Evolutionary conservation across 2,797 vertebrate species (phyloP).

Genomic region (Eulemur rubriventer): DNA sequence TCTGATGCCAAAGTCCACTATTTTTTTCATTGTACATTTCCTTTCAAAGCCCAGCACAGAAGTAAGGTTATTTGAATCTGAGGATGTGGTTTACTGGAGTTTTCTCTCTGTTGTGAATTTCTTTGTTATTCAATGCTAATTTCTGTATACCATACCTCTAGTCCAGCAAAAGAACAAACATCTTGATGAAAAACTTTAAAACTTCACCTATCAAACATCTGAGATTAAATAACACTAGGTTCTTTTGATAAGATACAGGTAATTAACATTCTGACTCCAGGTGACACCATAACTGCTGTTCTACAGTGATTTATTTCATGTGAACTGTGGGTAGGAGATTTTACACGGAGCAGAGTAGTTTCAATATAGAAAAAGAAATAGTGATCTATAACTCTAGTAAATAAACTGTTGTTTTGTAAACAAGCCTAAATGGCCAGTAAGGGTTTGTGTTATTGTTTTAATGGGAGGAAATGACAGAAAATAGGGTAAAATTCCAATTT

Average conservation of each 20-base stretch:
- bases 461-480: constrained; percentile 37
- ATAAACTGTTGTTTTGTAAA: constrained; percentile 20
- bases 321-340: not conserved
- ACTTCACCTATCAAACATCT: not conserved
- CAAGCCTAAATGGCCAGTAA: not conserved
- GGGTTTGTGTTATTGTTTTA: constrained; percentile 57
- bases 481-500: constrained; percentile 42
- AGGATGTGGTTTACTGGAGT: not conserved
- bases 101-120: constrained; percentile 40
- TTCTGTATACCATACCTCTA: not conserved
- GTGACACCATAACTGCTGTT: not conserved
- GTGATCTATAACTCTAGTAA: not conserved
- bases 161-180: not conserved
- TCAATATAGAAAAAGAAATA: not conserved
- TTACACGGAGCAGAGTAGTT: not conserved
- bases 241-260: not conserved
- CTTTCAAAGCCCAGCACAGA: not conserved
- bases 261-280: not conserved
- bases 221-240: not conserved
- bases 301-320: not conserved
- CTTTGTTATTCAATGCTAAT: not conserved
- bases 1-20: not conserved
- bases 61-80: not conserved
- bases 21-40: not conserved
- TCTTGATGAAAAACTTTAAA: not conserved